Percentiles rank a stretch among this genome's conserved stretches.
Evolutionary conservation across 2,113 vertebrate genomes (phyloP).

Genomic region (Mustelus asterias): DNA sequence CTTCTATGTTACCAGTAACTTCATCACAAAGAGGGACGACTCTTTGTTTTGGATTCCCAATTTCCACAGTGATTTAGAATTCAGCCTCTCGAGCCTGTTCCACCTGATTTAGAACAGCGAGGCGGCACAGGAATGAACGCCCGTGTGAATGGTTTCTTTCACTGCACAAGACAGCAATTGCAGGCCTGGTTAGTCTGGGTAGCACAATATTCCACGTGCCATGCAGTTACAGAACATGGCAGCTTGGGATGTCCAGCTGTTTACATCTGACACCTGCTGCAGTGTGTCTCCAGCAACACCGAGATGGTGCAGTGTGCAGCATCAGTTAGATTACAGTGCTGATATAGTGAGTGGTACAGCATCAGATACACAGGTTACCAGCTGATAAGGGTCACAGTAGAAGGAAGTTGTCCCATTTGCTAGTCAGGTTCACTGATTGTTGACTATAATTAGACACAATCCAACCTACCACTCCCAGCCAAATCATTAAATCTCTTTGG

Average conservation of each 20-base stretch:
- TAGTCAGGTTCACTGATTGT: background rate
- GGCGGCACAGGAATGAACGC: background rate
- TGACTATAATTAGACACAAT: background rate
- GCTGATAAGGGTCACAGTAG: background rate
- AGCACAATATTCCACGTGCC: background rate
- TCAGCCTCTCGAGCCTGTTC: too few relatives aligned
- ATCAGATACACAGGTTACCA: background rate
- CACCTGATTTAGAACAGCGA: background rate
- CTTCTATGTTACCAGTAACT: background rate
- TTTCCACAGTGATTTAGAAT: background rate
- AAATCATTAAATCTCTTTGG: constrained; percentile 5
- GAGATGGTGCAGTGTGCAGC: background rate
- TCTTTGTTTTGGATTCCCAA: background rate
- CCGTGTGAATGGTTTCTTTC: background rate
- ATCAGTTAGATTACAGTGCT: background rate
- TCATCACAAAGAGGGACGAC: background rate
- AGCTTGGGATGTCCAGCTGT: background rate
- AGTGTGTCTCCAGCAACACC: background rate
- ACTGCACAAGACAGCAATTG: background rate
- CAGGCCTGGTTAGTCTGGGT: background rate
- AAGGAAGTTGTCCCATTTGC: background rate
- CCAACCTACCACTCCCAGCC: background rate
- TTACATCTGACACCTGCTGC: background rate
- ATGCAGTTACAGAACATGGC: background rate
- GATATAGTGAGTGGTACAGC: background rate